phyloP scores from a whole-genome alignment of 2,113 vertebrate genomes.

The Notarius quadriscutis region DNA sequence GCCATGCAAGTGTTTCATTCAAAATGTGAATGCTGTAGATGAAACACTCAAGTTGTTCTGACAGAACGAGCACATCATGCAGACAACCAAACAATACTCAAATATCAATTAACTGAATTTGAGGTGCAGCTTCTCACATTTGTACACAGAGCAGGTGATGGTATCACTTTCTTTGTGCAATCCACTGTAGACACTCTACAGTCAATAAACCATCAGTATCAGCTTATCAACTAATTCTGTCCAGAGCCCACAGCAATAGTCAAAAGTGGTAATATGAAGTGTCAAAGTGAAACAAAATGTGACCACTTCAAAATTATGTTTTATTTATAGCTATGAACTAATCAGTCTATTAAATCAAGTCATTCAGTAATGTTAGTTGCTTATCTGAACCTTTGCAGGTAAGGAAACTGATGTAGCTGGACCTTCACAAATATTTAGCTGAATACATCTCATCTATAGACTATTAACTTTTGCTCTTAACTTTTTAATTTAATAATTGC shows the following conservation, averaged over 20 bases:
- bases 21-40: slow-evolving; percentile 26
- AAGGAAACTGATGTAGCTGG: background rate
- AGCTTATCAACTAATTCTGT: background rate
- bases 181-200: background rate
- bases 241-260: background rate
- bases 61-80: slow-evolving; percentile 46
- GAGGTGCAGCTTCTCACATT: background rate
- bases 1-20: slow-evolving; percentile 50
- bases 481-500: background rate
- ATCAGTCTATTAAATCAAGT: background rate
- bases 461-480: background rate
- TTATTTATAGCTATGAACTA: background rate
- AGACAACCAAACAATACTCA: slow-evolving; percentile 28
- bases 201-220: background rate
- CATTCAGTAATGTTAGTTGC: background rate
- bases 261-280: background rate
- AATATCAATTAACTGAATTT: background rate
- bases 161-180: background rate
- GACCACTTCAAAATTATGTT: background rate
- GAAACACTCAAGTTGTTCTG: slow-evolving; percentile 15
- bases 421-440: background rate
- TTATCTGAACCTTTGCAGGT: background rate
- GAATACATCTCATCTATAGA: background rate
- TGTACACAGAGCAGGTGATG: slow-evolving; percentile 1
- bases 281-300: background rate